These are phyloP conservation scores for Dendroctonus valens DNA, from an alignment of 1,140 invertebrate genomes.

Conservation along the genomic window DNA sequence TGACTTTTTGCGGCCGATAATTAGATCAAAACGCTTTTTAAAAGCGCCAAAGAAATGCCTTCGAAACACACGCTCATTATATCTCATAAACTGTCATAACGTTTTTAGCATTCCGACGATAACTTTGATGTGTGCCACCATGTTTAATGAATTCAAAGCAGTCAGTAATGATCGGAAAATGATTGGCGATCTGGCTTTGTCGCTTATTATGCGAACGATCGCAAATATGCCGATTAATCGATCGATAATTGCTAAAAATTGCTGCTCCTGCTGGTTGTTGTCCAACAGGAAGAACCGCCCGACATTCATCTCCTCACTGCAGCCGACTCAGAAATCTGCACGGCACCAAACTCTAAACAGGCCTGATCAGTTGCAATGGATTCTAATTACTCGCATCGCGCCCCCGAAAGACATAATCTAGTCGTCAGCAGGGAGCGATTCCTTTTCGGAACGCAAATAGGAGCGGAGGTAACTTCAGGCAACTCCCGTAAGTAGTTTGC, in stretches of 20 bases:
- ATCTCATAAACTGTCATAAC: slow-evolving; percentile 35
- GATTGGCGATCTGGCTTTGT: slow-evolving; percentile 17
- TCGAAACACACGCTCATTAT: slow-evolving; percentile 31
- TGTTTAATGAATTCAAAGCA: slow-evolving; percentile 32
- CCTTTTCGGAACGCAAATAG: neutral
- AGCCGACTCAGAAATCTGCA: neutral
- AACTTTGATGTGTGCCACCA: slow-evolving; percentile 31
- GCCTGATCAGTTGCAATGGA: neutral
- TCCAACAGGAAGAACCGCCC: neutral
- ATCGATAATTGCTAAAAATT: slow-evolving; percentile 10
- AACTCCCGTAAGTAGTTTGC: slow-evolving; percentile 9
- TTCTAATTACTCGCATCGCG: neutral
- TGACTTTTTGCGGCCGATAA: slow-evolving; percentile 28
- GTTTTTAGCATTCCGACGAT: slow-evolving; percentile 28
- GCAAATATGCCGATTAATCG: slow-evolving; percentile 29
- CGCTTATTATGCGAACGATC: slow-evolving; percentile 18
- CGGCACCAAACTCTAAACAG: neutral
- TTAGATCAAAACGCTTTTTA: slow-evolving; percentile 31
- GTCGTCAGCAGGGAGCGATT: slow-evolving; percentile 4
- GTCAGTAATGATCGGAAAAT: slow-evolving; percentile 32
- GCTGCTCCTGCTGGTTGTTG: neutral
- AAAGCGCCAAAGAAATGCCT: slow-evolving; percentile 30
- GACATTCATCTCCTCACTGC: neutral
- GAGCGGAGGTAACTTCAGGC: neutral
- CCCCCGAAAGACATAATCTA: neutral